Conservation (phyloP, 2,797 vertebrate genomes). For the Ficedula albicollis region DNA sequence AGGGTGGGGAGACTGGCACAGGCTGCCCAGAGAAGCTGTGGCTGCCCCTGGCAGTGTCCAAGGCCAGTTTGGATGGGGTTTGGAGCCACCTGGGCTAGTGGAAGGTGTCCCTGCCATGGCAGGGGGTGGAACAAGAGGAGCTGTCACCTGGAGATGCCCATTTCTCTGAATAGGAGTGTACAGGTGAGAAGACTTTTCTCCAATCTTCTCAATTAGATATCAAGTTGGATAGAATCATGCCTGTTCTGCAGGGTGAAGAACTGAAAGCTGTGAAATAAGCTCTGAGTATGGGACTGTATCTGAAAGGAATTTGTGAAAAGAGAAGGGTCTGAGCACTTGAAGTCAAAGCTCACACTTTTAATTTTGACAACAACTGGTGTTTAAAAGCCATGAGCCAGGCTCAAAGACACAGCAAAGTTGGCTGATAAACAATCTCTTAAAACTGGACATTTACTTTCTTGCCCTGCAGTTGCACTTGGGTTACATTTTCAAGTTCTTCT, state of each 20-base stretch:
- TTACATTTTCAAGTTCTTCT: not conserved
- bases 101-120: not conserved
- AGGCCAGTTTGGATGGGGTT: not conserved
- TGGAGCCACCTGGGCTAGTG: fast-evolving
- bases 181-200: not conserved
- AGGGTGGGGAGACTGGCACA: fast-evolving
- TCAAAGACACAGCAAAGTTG: not conserved
- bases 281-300: too few species aligned
- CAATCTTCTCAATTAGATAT: not conserved
- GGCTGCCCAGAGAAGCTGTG: not conserved
- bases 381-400: not conserved
- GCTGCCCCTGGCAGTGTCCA: not conserved
- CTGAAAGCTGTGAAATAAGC: not conserved
- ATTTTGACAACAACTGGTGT: not conserved
- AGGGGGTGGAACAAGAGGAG: not conserved
- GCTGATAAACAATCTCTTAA: not conserved
- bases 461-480: not conserved
- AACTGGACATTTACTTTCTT: not conserved
- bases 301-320: not conserved
- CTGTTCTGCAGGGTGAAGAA: not conserved
- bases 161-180: not conserved
- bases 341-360: not conserved
- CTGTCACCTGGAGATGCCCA: not conserved
- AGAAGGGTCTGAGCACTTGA: not conserved
- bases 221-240: not conserved